These are phyloP conservation scores for Varanus salvator DNA, from an alignment of 2,113 vertebrate species.

Conservation along the genomic window DNA sequence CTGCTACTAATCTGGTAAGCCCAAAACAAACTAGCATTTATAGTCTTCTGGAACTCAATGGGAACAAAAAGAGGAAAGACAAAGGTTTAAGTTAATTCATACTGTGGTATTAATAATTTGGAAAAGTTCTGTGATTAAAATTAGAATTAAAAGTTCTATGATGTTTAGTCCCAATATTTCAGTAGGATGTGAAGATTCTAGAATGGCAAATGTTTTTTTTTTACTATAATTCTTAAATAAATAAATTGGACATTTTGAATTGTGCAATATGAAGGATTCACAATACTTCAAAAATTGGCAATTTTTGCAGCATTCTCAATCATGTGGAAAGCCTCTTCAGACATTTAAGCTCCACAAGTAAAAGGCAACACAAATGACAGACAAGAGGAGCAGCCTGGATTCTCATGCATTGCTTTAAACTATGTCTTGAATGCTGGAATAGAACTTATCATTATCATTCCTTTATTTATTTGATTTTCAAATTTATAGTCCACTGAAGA, in stretches of 20 bases:
- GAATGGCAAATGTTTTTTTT: neutral
- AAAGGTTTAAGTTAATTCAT: neutral
- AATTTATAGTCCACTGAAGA: too few species aligned
- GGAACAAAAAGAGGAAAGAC: neutral
- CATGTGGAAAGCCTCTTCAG: too few species aligned
- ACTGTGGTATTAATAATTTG: neutral
- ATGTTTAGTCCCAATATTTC: neutral
- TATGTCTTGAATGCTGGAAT: too few species aligned
- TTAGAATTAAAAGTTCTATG: neutral
- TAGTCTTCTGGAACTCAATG: neutral
- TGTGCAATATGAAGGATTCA: conserved; percentile 4
- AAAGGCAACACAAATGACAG: too few species aligned
- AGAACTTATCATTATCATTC: too few species aligned
- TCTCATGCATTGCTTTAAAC: too few species aligned
- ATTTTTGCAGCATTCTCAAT: too few species aligned
- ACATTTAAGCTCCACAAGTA: too few species aligned
- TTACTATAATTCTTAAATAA: neutral
- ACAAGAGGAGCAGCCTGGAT: too few species aligned
- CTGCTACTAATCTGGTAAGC: neutral
- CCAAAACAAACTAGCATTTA: neutral
- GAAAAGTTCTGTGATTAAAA: neutral
- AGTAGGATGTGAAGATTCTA: neutral
- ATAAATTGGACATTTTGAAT: neutral
- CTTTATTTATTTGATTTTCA: too few species aligned
- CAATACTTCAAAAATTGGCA: neutral